Conservation (phyloP, 2,888 invertebrate species). For the Drosophila meridionalis region DNA sequence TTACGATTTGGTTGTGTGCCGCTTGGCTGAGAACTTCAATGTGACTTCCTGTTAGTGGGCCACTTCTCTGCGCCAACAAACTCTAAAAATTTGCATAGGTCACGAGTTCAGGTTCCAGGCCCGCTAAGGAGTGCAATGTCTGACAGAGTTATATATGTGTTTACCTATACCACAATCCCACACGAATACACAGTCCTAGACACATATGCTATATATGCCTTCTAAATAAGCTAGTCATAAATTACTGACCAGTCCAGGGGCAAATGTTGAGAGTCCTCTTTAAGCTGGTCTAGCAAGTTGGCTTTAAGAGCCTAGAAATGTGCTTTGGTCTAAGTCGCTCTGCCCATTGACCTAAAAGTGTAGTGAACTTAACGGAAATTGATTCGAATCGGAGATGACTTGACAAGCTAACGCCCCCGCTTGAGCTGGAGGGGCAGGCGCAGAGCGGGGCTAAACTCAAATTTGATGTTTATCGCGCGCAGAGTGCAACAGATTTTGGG, state of each 20-base stretch:
- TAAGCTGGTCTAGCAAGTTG: slow-evolving; percentile 25
- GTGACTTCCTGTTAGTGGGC: slow-evolving; percentile 76
- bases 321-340: slow-evolving; percentile 14
- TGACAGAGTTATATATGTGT: slow-evolving; percentile 51
- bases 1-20: slow-evolving; percentile 27
- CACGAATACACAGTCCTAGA: slow-evolving; percentile 14
- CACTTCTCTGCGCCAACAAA: slow-evolving; percentile 56
- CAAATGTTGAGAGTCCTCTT: slow-evolving; percentile 36
- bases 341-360: slow-evolving; percentile 74
- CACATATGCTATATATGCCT: neutral
- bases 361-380: slow-evolving; percentile 79
- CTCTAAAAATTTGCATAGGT: slow-evolving; percentile 81
- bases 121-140: slow-evolving; percentile 71
- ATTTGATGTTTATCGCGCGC: slow-evolving; percentile 70
- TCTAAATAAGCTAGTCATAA: slow-evolving; percentile 70
- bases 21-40: slow-evolving; percentile 68
- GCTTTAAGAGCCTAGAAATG: slow-evolving; percentile 48
- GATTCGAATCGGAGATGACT: slow-evolving; percentile 78
- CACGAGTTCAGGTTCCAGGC: slow-evolving; percentile 80
- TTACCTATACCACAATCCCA: slow-evolving; percentile 7
- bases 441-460: slow-evolving; percentile 28
- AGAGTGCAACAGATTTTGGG: slow-evolving; percentile 73
- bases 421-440: slow-evolving; percentile 2
- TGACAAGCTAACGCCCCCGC: slow-evolving; percentile 59
- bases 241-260: slow-evolving; percentile 61